Conservation (phyloP, 2,888 invertebrate genomes). For the Melitaea athalia region DNA sequence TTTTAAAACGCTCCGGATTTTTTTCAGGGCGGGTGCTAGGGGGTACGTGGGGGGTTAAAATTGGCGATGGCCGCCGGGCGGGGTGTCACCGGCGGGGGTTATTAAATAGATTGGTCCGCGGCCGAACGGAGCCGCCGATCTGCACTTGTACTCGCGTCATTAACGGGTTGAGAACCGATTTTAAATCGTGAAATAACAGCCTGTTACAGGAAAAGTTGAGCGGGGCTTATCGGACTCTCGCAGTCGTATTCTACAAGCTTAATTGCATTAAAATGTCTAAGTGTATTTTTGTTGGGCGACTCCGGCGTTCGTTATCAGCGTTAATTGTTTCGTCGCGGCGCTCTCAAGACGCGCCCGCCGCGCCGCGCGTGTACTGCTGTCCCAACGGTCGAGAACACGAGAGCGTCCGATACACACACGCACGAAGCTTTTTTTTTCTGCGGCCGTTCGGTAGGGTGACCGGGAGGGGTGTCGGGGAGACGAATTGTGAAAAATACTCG, state of each 20-base stretch:
- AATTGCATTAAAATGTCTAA: conserved; percentile 72
- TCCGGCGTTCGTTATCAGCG: conserved; percentile 40
- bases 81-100: conserved; percentile 82
- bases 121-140: conserved; percentile 82
- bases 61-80: conserved; percentile 82
- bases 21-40: conserved; percentile 81
- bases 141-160: conserved; percentile 83
- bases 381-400: conserved; percentile 40
- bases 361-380: conserved; percentile 39
- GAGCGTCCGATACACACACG: conserved; percentile 63
- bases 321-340: conserved; percentile 40
- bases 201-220: conserved; percentile 81
- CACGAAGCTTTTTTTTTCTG: conserved; percentile 65
- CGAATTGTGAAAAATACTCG: conserved; percentile 83
- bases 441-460: conserved; percentile 61
- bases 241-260: conserved; percentile 68
- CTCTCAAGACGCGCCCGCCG: conserved; percentile 35
- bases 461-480: conserved; percentile 63
- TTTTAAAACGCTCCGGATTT: conserved; percentile 84
- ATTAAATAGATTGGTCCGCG: conserved; percentile 84
- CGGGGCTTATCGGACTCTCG: conserved; percentile 75
- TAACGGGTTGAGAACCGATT: conserved; percentile 82
- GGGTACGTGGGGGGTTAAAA: conserved; percentile 74
- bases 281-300: conserved; percentile 45
- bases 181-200: conserved; percentile 82